Base-by-base conservation (phyloP, 1,140 invertebrate species). In the Diorhabda carinulata region DNA sequence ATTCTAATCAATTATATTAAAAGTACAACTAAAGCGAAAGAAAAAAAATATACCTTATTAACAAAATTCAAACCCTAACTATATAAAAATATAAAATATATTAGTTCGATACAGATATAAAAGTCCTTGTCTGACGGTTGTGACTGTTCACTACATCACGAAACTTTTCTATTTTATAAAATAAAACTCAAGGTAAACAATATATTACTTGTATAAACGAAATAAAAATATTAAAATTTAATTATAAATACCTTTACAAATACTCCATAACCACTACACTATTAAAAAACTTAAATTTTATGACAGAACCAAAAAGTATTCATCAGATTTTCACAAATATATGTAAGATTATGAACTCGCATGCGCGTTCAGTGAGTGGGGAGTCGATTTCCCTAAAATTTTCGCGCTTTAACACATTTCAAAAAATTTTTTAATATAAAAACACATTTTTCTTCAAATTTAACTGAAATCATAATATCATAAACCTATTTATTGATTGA, bases 71-170 rank as follows among this genome's bases (percentile, higher is more conserved):
- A 25, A 25, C 25, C 1, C 25, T 25, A 25, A 25, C 25, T 25
- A 25, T 25, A 25, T 52, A 52, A 52, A 52, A 8, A 4, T 52
- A 52, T 52, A 52, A 52, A 52, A 52, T 6, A 25, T 25, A 61
- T 61, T 41, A 41, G 59, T 61, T 61, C 25, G 2, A 61, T 41
- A 61, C 42, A 61, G 42, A 52, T 61, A 60, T 9, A 43, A 52
- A 56, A 61, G 68, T 72, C 68, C 70, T 72, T 72, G 70, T 68
- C 56, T 66, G 73, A 74, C 73, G 73, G 73, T 74, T 74, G 73
- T 74, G 70, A 70, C 56, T 66, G 52, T 43, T 44, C 44, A 69
- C 57, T 61, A 67, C 65, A 67, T n/a, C 57, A 57, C 52, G 43
- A 67, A 67, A 67, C 42, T 70, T 70, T 64, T 57, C 64, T 64